Conservation (phyloP, 2,113 vertebrate species). For the Glaucidium brasilianum region DNA sequence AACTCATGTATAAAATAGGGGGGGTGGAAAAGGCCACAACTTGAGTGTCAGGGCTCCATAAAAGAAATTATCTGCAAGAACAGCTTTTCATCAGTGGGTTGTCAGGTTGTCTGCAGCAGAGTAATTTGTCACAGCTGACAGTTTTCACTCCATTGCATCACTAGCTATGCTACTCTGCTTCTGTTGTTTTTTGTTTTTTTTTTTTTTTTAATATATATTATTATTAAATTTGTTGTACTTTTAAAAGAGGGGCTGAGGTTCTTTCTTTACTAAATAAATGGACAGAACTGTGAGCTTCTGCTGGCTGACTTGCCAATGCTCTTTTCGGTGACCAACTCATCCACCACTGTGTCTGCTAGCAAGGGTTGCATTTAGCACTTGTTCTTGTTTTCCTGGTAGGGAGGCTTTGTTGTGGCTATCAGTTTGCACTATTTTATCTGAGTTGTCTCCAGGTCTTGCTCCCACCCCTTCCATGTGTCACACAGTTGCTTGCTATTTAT, state of each 20-base stretch:
- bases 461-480: background rate
- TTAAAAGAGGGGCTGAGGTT: background rate
- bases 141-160: background rate
- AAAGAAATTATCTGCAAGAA: background rate
- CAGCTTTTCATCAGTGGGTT: background rate
- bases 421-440: background rate
- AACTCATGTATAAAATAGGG: background rate
- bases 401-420: background rate
- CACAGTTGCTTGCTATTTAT: background rate
- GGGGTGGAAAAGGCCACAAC: background rate
- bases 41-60: background rate
- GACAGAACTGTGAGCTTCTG: fast-evolving
- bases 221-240: background rate
- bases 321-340: background rate
- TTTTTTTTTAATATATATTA: background rate
- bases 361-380: background rate
- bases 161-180: background rate
- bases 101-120: background rate
- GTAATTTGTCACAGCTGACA: background rate
- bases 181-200: background rate
- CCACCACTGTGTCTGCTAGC: background rate
- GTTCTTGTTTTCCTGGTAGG: background rate
- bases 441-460: background rate
- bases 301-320: background rate
- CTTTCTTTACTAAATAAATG: background rate